Evolutionary conservation across 1,140 invertebrate species (phyloP).

Genomic region (Tetraneura akinire): DNA sequence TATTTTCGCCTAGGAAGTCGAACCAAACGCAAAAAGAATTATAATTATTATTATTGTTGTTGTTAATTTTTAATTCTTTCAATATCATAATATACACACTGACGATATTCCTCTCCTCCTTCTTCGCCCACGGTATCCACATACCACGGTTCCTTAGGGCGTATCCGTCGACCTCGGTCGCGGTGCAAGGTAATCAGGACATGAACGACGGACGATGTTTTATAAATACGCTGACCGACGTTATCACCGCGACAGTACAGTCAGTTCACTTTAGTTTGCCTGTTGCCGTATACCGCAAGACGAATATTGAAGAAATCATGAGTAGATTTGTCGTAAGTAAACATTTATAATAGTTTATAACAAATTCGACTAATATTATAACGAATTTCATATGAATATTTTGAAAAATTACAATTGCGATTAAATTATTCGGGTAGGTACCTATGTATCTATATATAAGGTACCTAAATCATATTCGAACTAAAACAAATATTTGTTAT

Average conservation of each 20-base stretch:
- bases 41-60: too few species aligned
- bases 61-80: too few species aligned
- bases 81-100: too few species aligned
- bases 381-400: too few species aligned
- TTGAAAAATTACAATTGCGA: too few species aligned
- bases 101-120: too few species aligned
- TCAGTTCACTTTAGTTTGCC: constrained; percentile 33
- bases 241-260: background rate
- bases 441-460: too few species aligned
- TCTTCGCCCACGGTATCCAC: background rate
- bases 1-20: constrained; percentile 29
- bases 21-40: background rate
- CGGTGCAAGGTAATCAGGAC: constrained; percentile 30
- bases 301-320: constrained; percentile 40
- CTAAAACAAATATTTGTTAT: too few species aligned
- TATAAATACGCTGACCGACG: constrained; percentile 20
- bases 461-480: too few species aligned
- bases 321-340: constrained; percentile 41
- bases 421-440: too few species aligned
- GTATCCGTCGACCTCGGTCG: constrained; percentile 38
- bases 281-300: constrained; percentile 9
- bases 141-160: constrained; percentile 17
- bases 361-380: too few species aligned
- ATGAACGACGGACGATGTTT: background rate
- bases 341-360: constrained; percentile 52